Evolutionary conservation across 2,797 vertebrate genomes (phyloP).

Genomic region (Steatocranus sp.): DNA sequence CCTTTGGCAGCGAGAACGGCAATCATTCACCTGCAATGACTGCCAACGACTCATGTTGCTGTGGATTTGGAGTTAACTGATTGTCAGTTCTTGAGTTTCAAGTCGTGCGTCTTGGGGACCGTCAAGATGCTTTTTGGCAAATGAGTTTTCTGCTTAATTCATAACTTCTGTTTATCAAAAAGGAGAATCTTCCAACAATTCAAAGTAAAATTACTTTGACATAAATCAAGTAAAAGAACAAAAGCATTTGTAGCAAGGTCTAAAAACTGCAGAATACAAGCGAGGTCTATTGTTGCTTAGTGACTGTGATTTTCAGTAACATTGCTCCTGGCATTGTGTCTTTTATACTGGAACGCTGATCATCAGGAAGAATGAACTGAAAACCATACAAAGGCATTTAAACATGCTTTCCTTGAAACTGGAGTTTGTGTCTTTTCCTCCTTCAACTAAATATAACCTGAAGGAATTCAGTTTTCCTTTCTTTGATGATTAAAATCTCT

Average conservation of each 20-base stretch:
- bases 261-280: neutral
- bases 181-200: neutral
- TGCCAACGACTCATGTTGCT: neutral
- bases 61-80: neutral
- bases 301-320: neutral
- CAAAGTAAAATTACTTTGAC: neutral
- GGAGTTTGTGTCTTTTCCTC: neutral
- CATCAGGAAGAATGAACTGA: neutral
- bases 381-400: conserved; percentile 1
- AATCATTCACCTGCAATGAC: neutral
- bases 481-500: neutral
- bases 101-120: neutral
- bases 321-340: neutral
- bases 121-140: neutral
- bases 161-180: neutral
- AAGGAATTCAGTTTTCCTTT: neutral
- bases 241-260: neutral
- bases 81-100: neutral
- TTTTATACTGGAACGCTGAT: neutral
- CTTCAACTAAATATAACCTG: neutral
- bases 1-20: neutral
- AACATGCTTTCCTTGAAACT: neutral
- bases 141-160: neutral
- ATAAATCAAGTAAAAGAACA: neutral
- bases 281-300: neutral